phyloP scores from a whole-genome alignment of 2,113 vertebrate species.

The Puffinus mauretanicus region DNA sequence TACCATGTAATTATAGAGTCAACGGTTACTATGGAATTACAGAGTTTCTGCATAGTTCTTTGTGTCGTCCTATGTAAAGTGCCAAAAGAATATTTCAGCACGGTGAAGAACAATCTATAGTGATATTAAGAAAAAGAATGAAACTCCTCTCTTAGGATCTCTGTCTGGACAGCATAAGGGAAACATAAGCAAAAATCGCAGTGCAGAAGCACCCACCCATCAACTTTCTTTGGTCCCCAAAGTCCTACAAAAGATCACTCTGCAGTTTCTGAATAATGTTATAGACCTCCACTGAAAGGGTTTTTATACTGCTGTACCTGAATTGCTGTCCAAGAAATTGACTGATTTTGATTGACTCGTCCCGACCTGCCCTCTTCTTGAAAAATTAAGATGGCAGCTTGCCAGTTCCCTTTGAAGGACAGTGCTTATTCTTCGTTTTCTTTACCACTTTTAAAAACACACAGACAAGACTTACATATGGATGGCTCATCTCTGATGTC shows the following conservation, averaged over 20 bases:
- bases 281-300: background rate
- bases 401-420: slow-evolving; percentile 16
- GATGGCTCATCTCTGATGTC: slow-evolving; percentile 2
- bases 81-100: background rate
- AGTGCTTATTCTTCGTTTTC: background rate
- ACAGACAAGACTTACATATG: slow-evolving; percentile 17
- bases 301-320: slow-evolving; percentile 5
- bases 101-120: background rate
- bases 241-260: background rate
- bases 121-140: background rate
- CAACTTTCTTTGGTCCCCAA: background rate
- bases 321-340: background rate
- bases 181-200: background rate
- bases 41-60: slow-evolving; percentile 7
- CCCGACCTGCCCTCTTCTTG: background rate
- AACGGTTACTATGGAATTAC: slow-evolving; percentile 33
- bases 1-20: slow-evolving; percentile 50
- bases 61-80: background rate
- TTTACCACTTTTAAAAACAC: slow-evolving; percentile 15
- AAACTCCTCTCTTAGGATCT: background rate
- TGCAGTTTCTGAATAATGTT: background rate
- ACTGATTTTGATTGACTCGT: slow-evolving; percentile 32
- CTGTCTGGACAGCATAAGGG: background rate
- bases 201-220: background rate
- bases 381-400: slow-evolving; percentile 4